Evolutionary conservation across 2,888 invertebrate species (phyloP).

Genomic region (Pelosia muscerda): DNA sequence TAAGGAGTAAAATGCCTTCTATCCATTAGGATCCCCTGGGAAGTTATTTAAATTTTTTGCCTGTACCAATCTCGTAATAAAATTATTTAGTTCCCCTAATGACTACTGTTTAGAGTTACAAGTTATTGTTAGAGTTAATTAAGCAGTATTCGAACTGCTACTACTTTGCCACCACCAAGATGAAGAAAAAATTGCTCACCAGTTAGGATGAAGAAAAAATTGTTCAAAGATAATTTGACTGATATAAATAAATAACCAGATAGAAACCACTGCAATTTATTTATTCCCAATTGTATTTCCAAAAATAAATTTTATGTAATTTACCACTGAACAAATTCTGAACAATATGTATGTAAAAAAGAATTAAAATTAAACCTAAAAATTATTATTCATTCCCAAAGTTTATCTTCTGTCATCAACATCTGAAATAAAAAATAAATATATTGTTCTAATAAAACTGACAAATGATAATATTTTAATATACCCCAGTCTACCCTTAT

Average conservation of each 20-base stretch:
- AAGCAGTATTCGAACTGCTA: background rate
- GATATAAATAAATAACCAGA: conserved; percentile 22
- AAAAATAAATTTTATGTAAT: conserved; percentile 30
- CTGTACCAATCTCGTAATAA: too few species aligned
- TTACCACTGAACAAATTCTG: conserved; percentile 47
- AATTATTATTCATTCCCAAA: conserved; percentile 34
- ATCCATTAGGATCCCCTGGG: too few species aligned
- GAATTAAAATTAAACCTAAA: conserved; percentile 48
- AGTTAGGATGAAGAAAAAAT: background rate
- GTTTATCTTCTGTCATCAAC: conserved; percentile 81
- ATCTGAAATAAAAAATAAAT: conserved; percentile 69
- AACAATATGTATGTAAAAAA: conserved; percentile 38
- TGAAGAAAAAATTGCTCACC: background rate
- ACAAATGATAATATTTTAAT: background rate
- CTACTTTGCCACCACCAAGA: background rate
- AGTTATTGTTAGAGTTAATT: background rate
- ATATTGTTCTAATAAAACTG: background rate
- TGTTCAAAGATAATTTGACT: background rate
- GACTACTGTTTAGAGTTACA: background rate
- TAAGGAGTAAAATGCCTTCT: too few species aligned
- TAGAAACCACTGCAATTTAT: conserved; percentile 54
- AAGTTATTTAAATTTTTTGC: too few species aligned
- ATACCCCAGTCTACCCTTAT: background rate
- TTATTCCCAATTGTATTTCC: conserved; percentile 40
- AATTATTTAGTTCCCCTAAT: too few species aligned